Evolutionary conservation across 2,113 vertebrate genomes (phyloP).

Genomic region (Eolophus roseicapilla): DNA sequence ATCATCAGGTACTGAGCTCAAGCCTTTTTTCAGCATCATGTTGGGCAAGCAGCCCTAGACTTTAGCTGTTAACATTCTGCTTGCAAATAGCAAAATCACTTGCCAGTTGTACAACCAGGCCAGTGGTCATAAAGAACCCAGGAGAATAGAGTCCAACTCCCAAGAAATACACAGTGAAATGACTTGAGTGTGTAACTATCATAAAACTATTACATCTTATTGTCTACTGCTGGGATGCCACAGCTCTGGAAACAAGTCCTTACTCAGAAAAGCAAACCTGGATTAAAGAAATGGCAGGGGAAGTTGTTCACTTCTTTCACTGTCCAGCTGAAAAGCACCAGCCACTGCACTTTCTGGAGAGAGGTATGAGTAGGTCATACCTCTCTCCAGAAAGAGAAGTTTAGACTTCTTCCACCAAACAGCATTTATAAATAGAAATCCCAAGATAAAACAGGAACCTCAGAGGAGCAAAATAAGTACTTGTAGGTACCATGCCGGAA

Average conservation of each 20-base stretch:
- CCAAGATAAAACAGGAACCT: not conserved
- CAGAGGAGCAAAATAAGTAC: not conserved
- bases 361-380: not conserved
- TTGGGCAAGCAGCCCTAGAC: not conserved
- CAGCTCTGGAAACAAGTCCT: not conserved
- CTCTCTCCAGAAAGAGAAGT: not conserved
- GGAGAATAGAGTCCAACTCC: not conserved
- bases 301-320: not conserved
- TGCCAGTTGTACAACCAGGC: not conserved
- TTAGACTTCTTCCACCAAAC: not conserved
- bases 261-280: not conserved
- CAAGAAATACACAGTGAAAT: not conserved
- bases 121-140: not conserved
- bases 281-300: not conserved
- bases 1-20: not conserved
- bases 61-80: not conserved
- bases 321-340: not conserved
- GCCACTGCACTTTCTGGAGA: too few relatives aligned
- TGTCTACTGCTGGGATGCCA: not conserved
- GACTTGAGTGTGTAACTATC: rapidly evolving
- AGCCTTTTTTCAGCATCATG: not conserved
- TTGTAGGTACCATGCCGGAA: not conserved
- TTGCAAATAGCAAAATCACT: not conserved
- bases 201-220: not conserved
- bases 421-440: not conserved